phyloP scores from a whole-genome alignment of 2,797 vertebrate species.

The Erpetoichthys calabaricus region DNA sequence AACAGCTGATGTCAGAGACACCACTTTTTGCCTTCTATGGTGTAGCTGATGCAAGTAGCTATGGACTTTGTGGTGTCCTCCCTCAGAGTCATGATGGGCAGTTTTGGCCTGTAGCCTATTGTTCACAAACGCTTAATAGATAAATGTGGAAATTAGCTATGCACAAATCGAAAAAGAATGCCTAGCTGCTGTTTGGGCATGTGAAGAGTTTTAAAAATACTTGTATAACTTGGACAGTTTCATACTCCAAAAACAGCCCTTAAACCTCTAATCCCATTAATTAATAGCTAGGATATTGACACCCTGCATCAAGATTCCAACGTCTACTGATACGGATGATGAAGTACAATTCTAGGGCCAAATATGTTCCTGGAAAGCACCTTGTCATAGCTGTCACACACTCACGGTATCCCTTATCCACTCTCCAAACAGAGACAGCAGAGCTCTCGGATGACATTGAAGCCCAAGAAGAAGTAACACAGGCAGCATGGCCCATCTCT shows the following conservation, averaged over 20 bases:
- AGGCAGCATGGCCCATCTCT: no score
- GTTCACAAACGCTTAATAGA: no score
- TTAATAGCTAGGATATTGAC: not conserved
- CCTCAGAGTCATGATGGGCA: not conserved
- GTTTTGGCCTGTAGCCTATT: no score
- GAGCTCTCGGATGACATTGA: not conserved
- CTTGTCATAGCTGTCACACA: not conserved
- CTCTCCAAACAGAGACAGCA: not conserved
- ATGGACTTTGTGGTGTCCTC: not conserved
- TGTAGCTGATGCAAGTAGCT: not conserved
- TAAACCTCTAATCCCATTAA: not conserved
- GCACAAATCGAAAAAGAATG: no score
- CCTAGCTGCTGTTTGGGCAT: not conserved
- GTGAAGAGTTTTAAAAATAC: no score
- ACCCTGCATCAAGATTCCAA: not conserved
- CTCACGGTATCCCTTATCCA: not conserved
- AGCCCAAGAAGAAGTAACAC: no score
- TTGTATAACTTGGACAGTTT: not conserved
- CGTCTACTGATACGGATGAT: not conserved
- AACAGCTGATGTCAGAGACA: not conserved
- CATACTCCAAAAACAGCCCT: not conserved
- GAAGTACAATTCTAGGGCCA: not conserved
- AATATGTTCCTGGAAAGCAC: not conserved
- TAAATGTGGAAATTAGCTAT: no score
- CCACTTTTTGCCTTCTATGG: not conserved